These are phyloP conservation scores for Drosophila guanche DNA, from an alignment of 1,140 invertebrate species.

Conservation along the genomic window DNA sequence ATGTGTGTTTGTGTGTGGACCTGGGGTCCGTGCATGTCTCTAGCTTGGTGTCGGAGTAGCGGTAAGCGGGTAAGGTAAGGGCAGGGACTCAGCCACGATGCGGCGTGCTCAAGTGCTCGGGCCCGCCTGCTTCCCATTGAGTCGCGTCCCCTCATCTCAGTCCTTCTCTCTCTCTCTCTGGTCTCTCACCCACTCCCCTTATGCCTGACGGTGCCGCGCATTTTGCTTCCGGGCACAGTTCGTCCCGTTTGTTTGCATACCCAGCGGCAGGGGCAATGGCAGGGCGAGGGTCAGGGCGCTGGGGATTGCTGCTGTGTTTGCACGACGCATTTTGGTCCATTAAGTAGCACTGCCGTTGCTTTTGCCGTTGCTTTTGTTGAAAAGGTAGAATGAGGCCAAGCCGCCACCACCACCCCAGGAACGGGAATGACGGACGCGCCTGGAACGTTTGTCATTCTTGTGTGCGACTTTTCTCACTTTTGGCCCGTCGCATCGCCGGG, in stretches of 20 bases:
- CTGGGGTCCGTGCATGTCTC: constrained; percentile 9
- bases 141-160: constrained; percentile 1
- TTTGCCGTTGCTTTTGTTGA: constrained; percentile 26
- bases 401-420: constrained; percentile 3
- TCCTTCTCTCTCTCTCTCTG: constrained; percentile 10
- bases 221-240: constrained; percentile 68
- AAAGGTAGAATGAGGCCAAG: constrained; percentile 47
- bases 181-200: constrained; percentile 2
- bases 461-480: constrained; percentile 80
- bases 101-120: constrained; percentile 71
- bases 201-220: constrained; percentile 44
- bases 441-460: constrained; percentile 69
- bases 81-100: constrained; percentile 36
- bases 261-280: constrained; percentile 36
- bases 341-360: constrained; percentile 62
- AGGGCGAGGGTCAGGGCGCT: constrained; percentile 56
- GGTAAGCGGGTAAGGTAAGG: constrained; percentile 1
- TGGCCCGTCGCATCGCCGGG: too few species aligned
- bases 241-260: constrained; percentile 72
- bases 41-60: constrained; percentile 9
- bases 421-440: neutral
- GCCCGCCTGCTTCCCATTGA: constrained; percentile 45
- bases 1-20: too few species aligned
- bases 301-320: constrained; percentile 60
- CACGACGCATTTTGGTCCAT: constrained; percentile 80